Conservation (phyloP, 2,888 invertebrate species). For the Patella depressa region DNA sequence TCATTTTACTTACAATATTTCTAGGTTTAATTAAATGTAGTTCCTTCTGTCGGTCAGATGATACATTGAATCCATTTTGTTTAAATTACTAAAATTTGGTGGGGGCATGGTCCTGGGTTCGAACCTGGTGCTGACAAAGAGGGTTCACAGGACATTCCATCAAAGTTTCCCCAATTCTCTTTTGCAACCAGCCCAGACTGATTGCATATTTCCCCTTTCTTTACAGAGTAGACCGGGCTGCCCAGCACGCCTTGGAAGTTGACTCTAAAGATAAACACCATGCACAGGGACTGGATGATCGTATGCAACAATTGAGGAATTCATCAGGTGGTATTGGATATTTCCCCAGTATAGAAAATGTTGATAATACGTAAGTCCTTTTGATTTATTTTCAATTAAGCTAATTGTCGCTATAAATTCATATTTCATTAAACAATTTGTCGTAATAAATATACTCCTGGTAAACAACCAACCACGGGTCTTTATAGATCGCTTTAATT, state of each 20-base stretch:
- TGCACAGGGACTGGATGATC: constrained; percentile 74
- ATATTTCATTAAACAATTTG: no score
- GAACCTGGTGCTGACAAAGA: no score
- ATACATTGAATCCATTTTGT: no score
- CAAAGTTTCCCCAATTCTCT: background rate
- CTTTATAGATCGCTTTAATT: no score
- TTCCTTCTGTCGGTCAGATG: no score
- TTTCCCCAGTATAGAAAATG: constrained; percentile 64
- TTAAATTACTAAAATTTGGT: no score
- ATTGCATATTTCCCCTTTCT: background rate
- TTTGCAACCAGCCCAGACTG: background rate
- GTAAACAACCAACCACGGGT: no score
- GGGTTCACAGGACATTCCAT: background rate
- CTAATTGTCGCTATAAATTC: no score
- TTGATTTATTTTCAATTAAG: no score
- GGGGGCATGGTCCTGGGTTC: no score
- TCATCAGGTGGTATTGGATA: constrained; percentile 63
- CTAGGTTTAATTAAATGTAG: background rate
- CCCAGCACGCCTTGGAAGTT: constrained; percentile 84
- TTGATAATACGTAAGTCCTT: constrained; percentile 66
- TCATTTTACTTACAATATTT: background rate
- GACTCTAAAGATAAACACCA: constrained; percentile 91
- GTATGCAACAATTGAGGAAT: constrained; percentile 66
- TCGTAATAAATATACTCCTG: no score
- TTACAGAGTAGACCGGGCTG: constrained; percentile 67